Evolutionary conservation across 2,113 vertebrate species (phyloP), one percentile per base, ranked within the genome.

Genomic region (Nesogale talazaci): DNA sequence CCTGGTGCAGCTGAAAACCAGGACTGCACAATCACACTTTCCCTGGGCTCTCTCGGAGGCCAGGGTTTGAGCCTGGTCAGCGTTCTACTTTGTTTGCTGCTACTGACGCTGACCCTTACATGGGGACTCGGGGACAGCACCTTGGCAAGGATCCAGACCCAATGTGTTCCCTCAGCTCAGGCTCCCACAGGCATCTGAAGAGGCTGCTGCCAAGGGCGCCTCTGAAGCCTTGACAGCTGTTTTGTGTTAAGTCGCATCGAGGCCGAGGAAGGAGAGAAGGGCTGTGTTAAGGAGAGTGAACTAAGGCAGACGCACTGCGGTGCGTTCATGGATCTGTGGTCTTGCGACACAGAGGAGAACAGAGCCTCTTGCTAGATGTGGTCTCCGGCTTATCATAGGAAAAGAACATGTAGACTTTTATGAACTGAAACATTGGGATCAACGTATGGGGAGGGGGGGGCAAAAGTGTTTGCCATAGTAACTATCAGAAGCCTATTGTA

Each of bases 21-120:
- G n/a, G n/a, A n/a, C n/a, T n/a, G 3, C 10, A 12, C 6, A 22
- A n/a, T 10, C 8, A 3, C 42, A 27, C 4, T 8, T 9, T n/a
- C 65, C 77, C 59, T 31, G 22, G 10, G 9, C n/a, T 23, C 22
- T 77, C 22, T 29, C 38, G 56, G 1, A n/a, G 70, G 70, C 38
- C 87, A 52, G 3, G 16, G 78, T 15, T 11, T 19, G 82, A 75
- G 36, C 15, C 14, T 57, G 15, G 20, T 20, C 59, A 23, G 29
- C 25, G 5, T 22, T 72, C 61, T 38, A 6, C 17, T 16, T 25
- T 16, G 23, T n/a, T 38, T 52, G 74, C 25, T 57, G 90, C 63
- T 56, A 7, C 67, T 87, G 69, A 20, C 70, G 34, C 78, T 10
- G 16, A 52, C 1, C 10, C 12, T 36, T 52, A 63, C 72, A 72